Evolutionary conservation across 2,888 invertebrate genomes (phyloP).

Genomic region (Sphinx pinastri): DNA sequence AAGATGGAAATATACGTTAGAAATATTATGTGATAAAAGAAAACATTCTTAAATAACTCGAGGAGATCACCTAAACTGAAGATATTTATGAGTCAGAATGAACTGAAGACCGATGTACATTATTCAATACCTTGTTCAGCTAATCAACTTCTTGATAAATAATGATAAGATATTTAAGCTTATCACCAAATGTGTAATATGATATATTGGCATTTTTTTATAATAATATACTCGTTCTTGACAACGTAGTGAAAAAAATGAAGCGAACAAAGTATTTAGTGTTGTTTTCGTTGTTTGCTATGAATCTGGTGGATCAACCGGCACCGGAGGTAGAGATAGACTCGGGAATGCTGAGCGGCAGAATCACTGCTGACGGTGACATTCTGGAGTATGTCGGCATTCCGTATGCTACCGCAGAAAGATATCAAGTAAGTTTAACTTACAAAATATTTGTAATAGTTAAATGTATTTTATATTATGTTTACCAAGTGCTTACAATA

Average conservation of each 20-base stretch:
- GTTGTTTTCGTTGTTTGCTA: conserved; percentile 48
- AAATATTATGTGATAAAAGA: no score
- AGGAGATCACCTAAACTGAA: no score
- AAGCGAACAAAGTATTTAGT: conserved; percentile 44
- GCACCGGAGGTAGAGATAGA: conserved; percentile 51
- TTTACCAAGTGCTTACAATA: no score
- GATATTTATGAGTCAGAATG: no score
- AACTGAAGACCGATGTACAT: not conserved
- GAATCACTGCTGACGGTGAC: conserved; percentile 49
- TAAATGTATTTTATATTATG: no score
- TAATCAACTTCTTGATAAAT: not conserved
- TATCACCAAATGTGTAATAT: not conserved
- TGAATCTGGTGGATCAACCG: conserved; percentile 52
- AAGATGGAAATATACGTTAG: no score
- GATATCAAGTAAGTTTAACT: conserved; percentile 47
- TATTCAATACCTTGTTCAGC: not conserved
- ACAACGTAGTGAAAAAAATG: conserved; percentile 33
- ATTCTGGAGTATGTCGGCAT: conserved; percentile 54
- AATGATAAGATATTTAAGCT: not conserved
- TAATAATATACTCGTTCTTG: no score
- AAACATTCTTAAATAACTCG: no score
- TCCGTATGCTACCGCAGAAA: conserved; percentile 49
- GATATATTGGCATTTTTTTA: not conserved
- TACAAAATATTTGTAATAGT: not conserved
- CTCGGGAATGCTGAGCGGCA: conserved; percentile 50